phyloP scores from a whole-genome alignment of 2,797 vertebrate genomes.

The Dromococcyx pavoninus region DNA sequence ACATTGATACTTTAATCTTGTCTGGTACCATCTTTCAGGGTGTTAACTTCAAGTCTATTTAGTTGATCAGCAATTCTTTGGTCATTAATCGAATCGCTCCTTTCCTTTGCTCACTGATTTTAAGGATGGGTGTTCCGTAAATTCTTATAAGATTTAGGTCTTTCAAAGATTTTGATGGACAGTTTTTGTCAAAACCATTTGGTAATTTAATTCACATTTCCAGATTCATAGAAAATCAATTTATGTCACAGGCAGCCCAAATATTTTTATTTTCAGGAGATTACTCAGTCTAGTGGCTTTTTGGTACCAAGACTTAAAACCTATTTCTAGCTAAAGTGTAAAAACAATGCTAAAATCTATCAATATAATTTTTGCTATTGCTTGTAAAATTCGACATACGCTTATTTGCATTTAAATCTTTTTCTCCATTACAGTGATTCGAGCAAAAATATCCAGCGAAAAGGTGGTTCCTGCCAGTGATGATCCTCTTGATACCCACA shows the following conservation, averaged over 20 bases:
- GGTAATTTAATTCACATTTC: background rate
- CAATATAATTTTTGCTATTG: background rate
- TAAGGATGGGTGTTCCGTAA: background rate
- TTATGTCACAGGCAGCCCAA: background rate
- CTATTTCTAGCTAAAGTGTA: background rate
- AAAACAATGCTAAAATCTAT: background rate
- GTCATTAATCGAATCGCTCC: background rate
- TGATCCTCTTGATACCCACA: slow-evolving; percentile 84
- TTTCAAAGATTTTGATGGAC: background rate
- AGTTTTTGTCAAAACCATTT: background rate
- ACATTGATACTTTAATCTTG: background rate
- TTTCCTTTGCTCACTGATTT: background rate
- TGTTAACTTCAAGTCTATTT: background rate
- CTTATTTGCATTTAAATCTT: background rate
- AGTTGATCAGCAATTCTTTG: background rate
- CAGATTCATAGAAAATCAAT: background rate
- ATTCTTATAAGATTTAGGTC: background rate
- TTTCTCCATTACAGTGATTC: slow-evolving; percentile 82
- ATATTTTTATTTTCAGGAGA: background rate
- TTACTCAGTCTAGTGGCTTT: background rate
- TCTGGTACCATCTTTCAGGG: background rate
- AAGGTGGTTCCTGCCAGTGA: slow-evolving; percentile 87
- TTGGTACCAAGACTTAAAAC: background rate
- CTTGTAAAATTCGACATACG: background rate
- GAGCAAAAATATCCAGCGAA: slow-evolving; percentile 88